Evolutionary conservation across 2,797 vertebrate genomes (phyloP).

Genomic region (Mallotus villosus): DNA sequence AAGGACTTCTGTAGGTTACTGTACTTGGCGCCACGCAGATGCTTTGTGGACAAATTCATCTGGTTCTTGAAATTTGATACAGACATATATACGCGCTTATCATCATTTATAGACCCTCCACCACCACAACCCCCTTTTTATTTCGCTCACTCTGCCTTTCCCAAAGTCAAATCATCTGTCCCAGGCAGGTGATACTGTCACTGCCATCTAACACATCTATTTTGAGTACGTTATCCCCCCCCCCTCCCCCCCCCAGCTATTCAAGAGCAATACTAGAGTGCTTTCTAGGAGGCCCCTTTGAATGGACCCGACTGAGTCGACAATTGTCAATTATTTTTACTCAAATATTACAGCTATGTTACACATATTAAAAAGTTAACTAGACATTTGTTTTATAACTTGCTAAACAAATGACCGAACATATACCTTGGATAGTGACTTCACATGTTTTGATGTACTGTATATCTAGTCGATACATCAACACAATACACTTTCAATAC

Average conservation of each 20-base stretch:
- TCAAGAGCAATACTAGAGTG: not conserved
- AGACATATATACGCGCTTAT: slow-evolving; percentile 6
- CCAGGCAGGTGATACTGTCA: slow-evolving; percentile 64
- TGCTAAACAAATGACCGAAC: no score
- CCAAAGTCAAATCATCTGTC: slow-evolving; percentile 61
- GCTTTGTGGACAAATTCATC: slow-evolving; percentile 30
- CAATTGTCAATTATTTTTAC: not conserved
- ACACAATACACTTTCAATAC: no score
- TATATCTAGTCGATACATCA: no score
- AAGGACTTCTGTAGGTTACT: slow-evolving; percentile 10
- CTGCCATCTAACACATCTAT: slow-evolving; percentile 66
- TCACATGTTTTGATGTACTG: no score
- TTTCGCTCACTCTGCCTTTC: slow-evolving; percentile 40
- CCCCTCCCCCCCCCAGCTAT: slow-evolving; percentile 27
- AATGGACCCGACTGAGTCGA: not conserved
- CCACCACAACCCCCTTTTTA: slow-evolving; percentile 10
- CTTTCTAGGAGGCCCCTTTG: not conserved
- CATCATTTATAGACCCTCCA: slow-evolving; percentile 32
- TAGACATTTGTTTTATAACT: no score
- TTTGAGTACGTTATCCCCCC: slow-evolving; percentile 63
- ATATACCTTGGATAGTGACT: no score
- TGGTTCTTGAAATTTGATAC: slow-evolving; percentile 52
- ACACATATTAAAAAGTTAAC: not conserved
- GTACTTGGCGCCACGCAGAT: slow-evolving; percentile 9
- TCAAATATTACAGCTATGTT: not conserved